phyloP scores from a whole-genome alignment of 92 coral and sea anemone genomes.

The Ricordea florida region DNA sequence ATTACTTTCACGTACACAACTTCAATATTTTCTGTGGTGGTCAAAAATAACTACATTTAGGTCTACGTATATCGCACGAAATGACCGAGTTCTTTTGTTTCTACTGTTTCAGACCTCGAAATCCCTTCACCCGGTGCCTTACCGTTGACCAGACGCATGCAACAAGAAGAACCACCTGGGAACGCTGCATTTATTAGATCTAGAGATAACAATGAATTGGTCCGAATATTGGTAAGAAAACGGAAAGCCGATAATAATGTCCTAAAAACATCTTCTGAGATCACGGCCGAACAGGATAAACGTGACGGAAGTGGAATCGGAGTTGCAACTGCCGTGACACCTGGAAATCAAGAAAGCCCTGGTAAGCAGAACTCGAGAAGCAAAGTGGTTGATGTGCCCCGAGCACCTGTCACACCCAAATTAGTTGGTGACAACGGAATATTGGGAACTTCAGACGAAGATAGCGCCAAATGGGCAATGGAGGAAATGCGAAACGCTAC shows the following conservation, averaged over 20 bases:
- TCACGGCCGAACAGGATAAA: not conserved
- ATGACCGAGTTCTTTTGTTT: too few species aligned
- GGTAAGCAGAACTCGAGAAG: too few species aligned
- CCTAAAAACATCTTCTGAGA: not conserved
- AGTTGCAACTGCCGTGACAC: not conserved
- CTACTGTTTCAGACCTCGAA: too few species aligned
- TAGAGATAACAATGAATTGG: not conserved
- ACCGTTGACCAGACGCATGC: too few species aligned
- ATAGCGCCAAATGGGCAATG: slow-evolving; percentile 42
- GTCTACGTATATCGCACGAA: too few species aligned
- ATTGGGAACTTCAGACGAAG: slow-evolving; percentile 28
- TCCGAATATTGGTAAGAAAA: not conserved
- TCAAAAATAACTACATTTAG: too few species aligned
- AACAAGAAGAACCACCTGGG: not conserved
- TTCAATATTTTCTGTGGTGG: too few species aligned
- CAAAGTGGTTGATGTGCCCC: not conserved
- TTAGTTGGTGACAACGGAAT: slow-evolving; percentile 21
- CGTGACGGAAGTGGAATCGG: not conserved
- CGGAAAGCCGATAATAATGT: not conserved
- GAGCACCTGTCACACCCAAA: not conserved
- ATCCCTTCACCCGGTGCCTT: too few species aligned
- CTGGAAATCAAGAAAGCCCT: too few species aligned
- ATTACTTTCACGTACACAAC: too few species aligned
- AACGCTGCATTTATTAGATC: not conserved
- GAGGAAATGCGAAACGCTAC: slow-evolving; percentile 1